Percentiles rank a stretch among this genome's conserved stretches.
Conservation (phyloP, 1,140 invertebrate genomes). For the Camponotus pennsylvanicus region DNA sequence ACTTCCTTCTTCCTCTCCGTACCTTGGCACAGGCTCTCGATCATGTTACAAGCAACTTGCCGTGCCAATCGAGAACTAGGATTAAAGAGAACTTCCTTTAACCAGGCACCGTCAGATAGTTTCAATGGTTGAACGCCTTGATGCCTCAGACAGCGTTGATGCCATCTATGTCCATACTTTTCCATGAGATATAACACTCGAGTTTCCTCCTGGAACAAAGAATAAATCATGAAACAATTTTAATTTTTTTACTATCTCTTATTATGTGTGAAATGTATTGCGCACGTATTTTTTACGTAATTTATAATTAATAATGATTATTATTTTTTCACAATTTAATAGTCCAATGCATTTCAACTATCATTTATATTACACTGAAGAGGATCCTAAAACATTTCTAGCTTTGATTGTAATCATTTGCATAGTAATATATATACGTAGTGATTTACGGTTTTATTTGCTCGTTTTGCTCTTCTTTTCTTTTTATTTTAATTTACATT, state of each 20-base stretch:
- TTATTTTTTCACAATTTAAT: too few relatives aligned
- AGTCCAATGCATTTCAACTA: too few relatives aligned
- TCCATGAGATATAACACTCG: slow-evolving; percentile 90
- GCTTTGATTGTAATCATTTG: too few relatives aligned
- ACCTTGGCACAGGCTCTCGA: slow-evolving; percentile 93
- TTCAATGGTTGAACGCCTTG: slow-evolving; percentile 85
- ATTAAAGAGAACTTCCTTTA: slow-evolving; percentile 96
- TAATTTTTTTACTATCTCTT: background rate
- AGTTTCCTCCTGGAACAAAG: slow-evolving; percentile 82
- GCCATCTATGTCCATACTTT: slow-evolving; percentile 92
- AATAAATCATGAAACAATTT: background rate
- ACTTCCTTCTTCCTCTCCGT: slow-evolving; percentile 91
- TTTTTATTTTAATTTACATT: too few relatives aligned
- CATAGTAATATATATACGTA: too few relatives aligned
- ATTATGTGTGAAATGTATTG: background rate
- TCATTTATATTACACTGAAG: too few relatives aligned
- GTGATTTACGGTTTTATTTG: too few relatives aligned
- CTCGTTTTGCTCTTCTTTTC: too few relatives aligned
- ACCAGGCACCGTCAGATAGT: slow-evolving; percentile 91
- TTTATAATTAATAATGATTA: background rate
- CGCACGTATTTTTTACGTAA: background rate
- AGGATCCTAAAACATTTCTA: too few relatives aligned
- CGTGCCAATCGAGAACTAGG: slow-evolving; percentile 95
- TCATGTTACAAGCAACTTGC: slow-evolving; percentile 95
- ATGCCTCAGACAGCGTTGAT: slow-evolving; percentile 81